Evolutionary conservation across 2,888 invertebrate genomes (phyloP), one percentile per base, ranked within the genome.

Genomic region (Candidula unifasciata): DNA sequence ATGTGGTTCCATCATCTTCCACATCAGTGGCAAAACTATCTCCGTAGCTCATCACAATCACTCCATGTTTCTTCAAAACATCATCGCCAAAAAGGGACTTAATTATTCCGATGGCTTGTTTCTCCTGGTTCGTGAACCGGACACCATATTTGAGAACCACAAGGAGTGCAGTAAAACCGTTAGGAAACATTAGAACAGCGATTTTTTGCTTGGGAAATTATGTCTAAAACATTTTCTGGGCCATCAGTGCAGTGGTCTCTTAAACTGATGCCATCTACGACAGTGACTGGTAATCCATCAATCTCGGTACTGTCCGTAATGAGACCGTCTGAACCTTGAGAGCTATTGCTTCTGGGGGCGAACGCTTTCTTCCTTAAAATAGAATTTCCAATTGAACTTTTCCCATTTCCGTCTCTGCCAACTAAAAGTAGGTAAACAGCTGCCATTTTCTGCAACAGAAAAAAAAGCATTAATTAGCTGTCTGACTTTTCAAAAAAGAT

Each of bases 81-180:
- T 71, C 18, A 18, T 71, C 24, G 3, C 71, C 71, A 71, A 71
- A 71, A 44, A 71, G 13, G 1, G 6, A 33, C n/a, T 35, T 71
- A 16, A 71, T 71, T 2, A 71, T 13, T 0, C 13, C 2, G 18
- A 71, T 18, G 16, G 27, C 37, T 8, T 71, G 21, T 24, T 44
- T 33, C 21, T 71, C 71, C 27, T 71, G 71, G 5, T 37, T 71
- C 37, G 71, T 71, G 71, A 37, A 71, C 35, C 35, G 71, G 37
- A 71, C 37, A 71, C 71, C 71, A n/a, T 71, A 71, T 71, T 71
- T 35, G 35, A 71, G n/a, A 44, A 71, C 71, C 16, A 71, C 16
- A 3, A 71, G 13, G 35, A 71, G 8, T 21, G 71, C 71, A 71
- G 24, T 71, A 24, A 71, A 71, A 37, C 71, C 71, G n/a, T 71